Percentiles rank a stretch among this genome's conserved stretches.
Evolutionary conservation across 2,113 vertebrate genomes (phyloP).

Genomic region (Poeciliopsis retropinna): DNA sequence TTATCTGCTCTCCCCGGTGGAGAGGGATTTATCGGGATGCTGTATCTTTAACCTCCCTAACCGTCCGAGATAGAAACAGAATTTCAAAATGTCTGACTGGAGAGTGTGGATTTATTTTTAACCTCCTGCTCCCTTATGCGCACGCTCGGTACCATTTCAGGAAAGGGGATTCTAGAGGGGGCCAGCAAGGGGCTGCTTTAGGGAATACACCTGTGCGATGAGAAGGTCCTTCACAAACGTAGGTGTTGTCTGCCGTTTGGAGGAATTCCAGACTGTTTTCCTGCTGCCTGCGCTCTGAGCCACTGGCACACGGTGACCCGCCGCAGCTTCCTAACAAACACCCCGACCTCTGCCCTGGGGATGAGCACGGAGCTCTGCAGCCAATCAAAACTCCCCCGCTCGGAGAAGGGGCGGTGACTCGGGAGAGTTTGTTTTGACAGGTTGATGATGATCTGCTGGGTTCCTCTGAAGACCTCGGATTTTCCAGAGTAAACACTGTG

Average conservation of each 20-base stretch:
- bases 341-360: constrained; percentile 35
- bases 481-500: constrained; percentile 58
- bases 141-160: constrained; percentile 53
- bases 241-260: constrained; percentile 44
- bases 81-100: constrained; percentile 79
- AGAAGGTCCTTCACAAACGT: constrained; percentile 19
- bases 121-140: constrained; percentile 33
- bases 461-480: constrained; percentile 51
- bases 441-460: constrained; percentile 54
- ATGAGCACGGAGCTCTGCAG: constrained; percentile 34
- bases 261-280: constrained; percentile 46
- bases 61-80: constrained; percentile 74
- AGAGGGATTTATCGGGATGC: constrained; percentile 91
- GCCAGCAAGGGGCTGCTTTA: constrained; percentile 2
- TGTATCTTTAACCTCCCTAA: constrained; percentile 92
- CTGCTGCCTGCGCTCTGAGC: constrained; percentile 24
- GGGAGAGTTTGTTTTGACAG: constrained; percentile 62
- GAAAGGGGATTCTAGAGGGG: background rate
- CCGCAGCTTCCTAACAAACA: constrained; percentile 66
- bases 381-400: constrained; percentile 29
- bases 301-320: constrained; percentile 57
- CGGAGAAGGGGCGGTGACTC: constrained; percentile 13
- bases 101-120: constrained; percentile 73
- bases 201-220: constrained; percentile 54
- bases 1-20: constrained; percentile 86